Evolutionary conservation across 2,888 invertebrate genomes (phyloP), one percentile per base, ranked within the genome.

Genomic region (Folsomia manolachei): DNA sequence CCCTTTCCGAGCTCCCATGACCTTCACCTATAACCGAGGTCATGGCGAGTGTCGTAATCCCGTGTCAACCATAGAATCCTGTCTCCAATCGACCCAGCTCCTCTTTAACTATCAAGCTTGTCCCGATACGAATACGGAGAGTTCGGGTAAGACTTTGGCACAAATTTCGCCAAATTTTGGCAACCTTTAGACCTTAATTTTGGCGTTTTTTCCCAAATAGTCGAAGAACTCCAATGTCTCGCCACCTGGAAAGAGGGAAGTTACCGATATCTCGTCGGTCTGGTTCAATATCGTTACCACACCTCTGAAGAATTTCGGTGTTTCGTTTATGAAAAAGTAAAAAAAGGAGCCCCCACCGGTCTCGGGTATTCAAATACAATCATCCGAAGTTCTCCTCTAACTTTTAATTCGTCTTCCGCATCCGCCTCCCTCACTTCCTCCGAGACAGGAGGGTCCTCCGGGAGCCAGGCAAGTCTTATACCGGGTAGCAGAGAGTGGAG

Each of bases 171-270:
- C 7, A 11, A 60, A 7, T 11, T 60, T 60, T 19, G 19, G 11
- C 60, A n/a, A 11, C 21, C 60, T n/a, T n/a, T 11, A 60, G 18
- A 51, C 18, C 9, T 51, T 51, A 51, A 51, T 11, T 11, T 51
- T 51, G 9, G 56, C 4, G 19, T 56, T 39, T 39, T 39, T 39
- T 14, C 14, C 39, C 14, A 14, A 14, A 39, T 39, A 94, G 95
- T 93, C 81, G 95, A 95, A 84, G 94, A 95, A 83, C 86, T 95
- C 69, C 93, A 94, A 82, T 95, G 95, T 83, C 85, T 95, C 81
- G 95, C 95, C 2, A 90, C 91, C 71, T 95, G 95, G 95, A 95
- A 95, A 85, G 95, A 95, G 84, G 95, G 95, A 71, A 94, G 94
- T 82, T 90, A 93, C 69, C 88, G 94, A 72, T 95, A 94, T 86